Percentiles rank a stretch among this genome's conserved stretches.
phyloP scores from a whole-genome alignment of 1,140 invertebrate genomes.

The Acromyrmex charruanus region DNA sequence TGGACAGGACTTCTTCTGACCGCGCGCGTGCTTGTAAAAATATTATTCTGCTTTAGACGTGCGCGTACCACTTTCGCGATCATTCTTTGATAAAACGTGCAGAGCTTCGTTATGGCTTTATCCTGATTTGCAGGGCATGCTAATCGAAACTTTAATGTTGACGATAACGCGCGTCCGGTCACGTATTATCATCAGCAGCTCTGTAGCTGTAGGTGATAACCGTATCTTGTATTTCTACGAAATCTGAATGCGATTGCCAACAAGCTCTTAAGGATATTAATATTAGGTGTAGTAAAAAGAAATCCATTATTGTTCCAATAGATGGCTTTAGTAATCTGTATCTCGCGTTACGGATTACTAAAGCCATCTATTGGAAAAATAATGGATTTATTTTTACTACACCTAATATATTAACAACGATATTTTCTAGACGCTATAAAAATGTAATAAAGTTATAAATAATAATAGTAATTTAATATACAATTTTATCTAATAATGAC shows the following conservation, averaged over 20 bases:
- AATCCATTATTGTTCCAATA: too few species aligned
- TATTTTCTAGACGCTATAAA: not conserved
- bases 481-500: not conserved
- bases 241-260: not conserved
- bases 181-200: not conserved
- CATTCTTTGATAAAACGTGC: not conserved
- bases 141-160: conserved; percentile 1
- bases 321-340: too few species aligned
- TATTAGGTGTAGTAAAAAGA: too few species aligned
- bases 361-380: too few species aligned
- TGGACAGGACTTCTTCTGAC: conserved; percentile 17
- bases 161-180: not conserved
- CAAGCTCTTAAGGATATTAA: not conserved
- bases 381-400: too few species aligned
- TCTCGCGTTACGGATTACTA: too few species aligned
- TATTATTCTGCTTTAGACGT: conserved; percentile 48
- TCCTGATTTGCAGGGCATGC: conserved; percentile 13
- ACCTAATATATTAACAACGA: not conserved
- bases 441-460: not conserved
- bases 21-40: conserved; percentile 34
- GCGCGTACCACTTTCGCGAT: conserved; percentile 17
- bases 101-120: not conserved
- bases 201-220: not conserved
- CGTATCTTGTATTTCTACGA: not conserved
- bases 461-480: not conserved